Evolutionary conservation across 2,113 vertebrate genomes (phyloP).

Genomic region (Semicossyphus pulcher): DNA sequence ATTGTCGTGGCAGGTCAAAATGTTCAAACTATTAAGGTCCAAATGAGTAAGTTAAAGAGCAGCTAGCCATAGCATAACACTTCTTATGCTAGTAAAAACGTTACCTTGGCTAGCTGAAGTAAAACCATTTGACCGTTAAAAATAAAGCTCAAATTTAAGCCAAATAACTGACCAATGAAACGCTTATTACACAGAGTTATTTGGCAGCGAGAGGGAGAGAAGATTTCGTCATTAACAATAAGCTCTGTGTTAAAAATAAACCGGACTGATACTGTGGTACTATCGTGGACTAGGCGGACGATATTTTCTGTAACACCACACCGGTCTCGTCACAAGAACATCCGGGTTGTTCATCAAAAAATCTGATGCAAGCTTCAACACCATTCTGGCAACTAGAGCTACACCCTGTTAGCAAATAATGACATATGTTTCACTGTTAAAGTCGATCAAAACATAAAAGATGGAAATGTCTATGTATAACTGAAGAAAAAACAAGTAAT

Average conservation of each 20-base stretch:
- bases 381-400: not conserved
- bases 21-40: too few relatives aligned
- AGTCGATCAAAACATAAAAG: too few relatives aligned
- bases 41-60: too few relatives aligned
- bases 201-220: accelerated
- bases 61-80: too few relatives aligned
- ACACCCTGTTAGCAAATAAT: not conserved
- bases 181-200: not conserved
- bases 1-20: too few relatives aligned
- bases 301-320: not conserved
- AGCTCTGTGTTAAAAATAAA: not conserved
- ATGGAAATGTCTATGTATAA: too few relatives aligned
- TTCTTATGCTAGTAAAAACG: not conserved
- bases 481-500: too few relatives aligned
- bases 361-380: conserved; percentile 61
- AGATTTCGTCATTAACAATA: not conserved
- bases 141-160: too few relatives aligned
- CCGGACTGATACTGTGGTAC: accelerated
- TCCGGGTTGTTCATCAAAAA: conserved; percentile 51
- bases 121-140: too few relatives aligned
- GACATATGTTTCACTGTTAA: not conserved
- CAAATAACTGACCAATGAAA: not conserved
- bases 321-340: not conserved
- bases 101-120: too few relatives aligned
- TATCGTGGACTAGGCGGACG: not conserved